Percentiles rank a stretch among this genome's conserved stretches.
Evolutionary conservation across 35 echinoderm and acorn worm species (phyloP).

Genomic region (Chiridota heheva): DNA sequence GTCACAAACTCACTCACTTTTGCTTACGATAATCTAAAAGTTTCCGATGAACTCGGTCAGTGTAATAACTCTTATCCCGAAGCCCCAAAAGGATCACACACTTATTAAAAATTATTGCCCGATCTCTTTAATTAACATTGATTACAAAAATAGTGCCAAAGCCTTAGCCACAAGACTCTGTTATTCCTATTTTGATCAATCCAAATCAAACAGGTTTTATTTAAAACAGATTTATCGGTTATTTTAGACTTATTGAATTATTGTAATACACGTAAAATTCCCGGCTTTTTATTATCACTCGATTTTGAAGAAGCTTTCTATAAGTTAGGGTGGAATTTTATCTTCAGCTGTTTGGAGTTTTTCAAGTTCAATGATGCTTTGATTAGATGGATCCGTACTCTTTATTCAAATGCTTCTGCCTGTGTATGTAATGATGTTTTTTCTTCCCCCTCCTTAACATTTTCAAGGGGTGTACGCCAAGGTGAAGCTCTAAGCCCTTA

Average conservation of each 20-base stretch:
- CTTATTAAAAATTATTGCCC: conserved; percentile 29
- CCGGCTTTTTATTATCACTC: background rate
- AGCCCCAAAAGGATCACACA: background rate
- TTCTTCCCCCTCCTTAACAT: background rate
- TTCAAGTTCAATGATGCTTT: background rate
- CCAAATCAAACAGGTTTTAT: background rate
- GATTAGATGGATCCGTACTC: background rate
- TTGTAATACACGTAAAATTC: background rate
- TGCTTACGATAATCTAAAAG: background rate
- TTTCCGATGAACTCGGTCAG: conserved; percentile 15
- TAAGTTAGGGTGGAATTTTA: background rate
- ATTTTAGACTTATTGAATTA: background rate
- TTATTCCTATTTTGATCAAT: background rate
- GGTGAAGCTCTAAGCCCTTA: conserved; percentile 15
- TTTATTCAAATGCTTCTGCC: background rate
- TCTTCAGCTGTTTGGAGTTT: background rate
- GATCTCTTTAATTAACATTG: conserved; percentile 37
- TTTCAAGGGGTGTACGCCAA: conserved; percentile 13
- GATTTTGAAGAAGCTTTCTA: conserved; percentile 12
- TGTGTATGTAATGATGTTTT: conserved; percentile 17
- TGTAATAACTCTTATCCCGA: conserved; percentile 11
- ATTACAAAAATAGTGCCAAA: conserved; percentile 11
- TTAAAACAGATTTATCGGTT: background rate
- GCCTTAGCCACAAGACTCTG: background rate
- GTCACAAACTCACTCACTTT: conserved; percentile 22